These are phyloP conservation scores for Drosophila repletoides DNA, from an alignment of 1,140 invertebrate genomes.

Conservation along the genomic window DNA sequence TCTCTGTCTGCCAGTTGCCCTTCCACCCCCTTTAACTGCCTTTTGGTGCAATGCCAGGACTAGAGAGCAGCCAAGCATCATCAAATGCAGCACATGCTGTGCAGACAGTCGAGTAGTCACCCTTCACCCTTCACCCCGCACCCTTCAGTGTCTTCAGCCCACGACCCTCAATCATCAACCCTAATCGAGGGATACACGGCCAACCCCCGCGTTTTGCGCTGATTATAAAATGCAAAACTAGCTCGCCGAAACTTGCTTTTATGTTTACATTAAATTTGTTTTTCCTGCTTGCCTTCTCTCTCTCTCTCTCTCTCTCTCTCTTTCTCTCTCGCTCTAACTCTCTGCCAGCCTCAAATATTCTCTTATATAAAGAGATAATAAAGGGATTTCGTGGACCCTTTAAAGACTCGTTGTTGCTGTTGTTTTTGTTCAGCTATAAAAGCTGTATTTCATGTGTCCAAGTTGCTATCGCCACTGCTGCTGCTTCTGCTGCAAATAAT, in stretches of 20 bases:
- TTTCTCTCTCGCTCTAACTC: background rate
- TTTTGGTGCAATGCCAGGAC: slow-evolving; percentile 20
- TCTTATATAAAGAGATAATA: slow-evolving; percentile 40
- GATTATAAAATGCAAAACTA: slow-evolving; percentile 74
- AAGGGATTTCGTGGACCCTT: slow-evolving; percentile 45
- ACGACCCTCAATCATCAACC: slow-evolving; percentile 33
- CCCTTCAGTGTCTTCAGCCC: slow-evolving; percentile 18
- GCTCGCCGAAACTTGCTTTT: slow-evolving; percentile 61
- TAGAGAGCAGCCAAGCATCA: slow-evolving; percentile 18
- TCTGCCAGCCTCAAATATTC: slow-evolving; percentile 25
- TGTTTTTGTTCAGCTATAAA: slow-evolving; percentile 21
- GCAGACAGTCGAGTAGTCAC: slow-evolving; percentile 18
- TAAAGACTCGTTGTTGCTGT: slow-evolving; percentile 13
- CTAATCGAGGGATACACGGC: slow-evolving; percentile 24
- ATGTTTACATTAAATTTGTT: slow-evolving; percentile 70
- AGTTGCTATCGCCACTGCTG: slow-evolving; percentile 19
- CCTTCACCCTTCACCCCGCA: slow-evolving; percentile 23
- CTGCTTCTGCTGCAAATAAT: slow-evolving; percentile 62
- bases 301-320: background rate
- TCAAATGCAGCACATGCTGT: slow-evolving; percentile 48
- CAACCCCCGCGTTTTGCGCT: slow-evolving; percentile 53
- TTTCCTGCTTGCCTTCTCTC: background rate
- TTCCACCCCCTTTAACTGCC: slow-evolving; percentile 5
- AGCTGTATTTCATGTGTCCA: slow-evolving; percentile 49
- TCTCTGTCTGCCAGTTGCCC: background rate